Base-by-base conservation (phyloP, 2,888 invertebrate species). In the Ditylenchus weischeri region DNA sequence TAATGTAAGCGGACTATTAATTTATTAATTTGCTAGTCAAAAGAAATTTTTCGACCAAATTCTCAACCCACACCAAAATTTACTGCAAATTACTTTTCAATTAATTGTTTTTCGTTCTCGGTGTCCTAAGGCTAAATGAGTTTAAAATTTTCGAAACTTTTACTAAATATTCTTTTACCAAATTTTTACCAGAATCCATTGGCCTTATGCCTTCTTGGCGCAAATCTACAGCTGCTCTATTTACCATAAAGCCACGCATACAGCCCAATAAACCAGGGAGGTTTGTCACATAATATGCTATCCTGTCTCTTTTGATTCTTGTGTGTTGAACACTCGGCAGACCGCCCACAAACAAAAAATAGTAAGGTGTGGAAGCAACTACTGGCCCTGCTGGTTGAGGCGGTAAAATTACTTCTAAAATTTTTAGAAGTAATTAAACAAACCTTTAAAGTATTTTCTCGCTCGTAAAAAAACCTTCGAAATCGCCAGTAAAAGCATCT, bases 241-340 rank as follows among this genome's bases (percentile, higher is more conserved):
- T 73, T 38, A 73, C 58, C 61, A 73, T 68, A 54, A 79, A 66
- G 49, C 80, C 80, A 47, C 79, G 70, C 54, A 80, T 64, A 65
- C 80, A 80, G 13, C 80, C 80, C 10, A 74, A 70, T 58, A 80
- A 69, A 23, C 72, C 64, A 0, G 76, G 78, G 21, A 79, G 64
- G 5, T 69, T 64, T 0, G 79, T 72, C 35, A 71, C 65, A 62
- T 80, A 80, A 29, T 67, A 66, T 10, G 78, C 75, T 13, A 64
- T 57, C 49, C 72, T 59, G 11, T 54, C 54, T 54, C 54, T 54
- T 18, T 54, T 54, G 2, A 29, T 54, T n/a, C 49, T 21, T 6
- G n/a, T 43, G 36, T 21, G 54, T 57, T 60, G 57, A 19, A 60
- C 62, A n/a, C 72, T 47, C 5, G 74, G 73, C 10, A 73, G 62